Evolutionary conservation across 2,888 invertebrate genomes (phyloP).

Genomic region (Drosophila sordidula): DNA sequence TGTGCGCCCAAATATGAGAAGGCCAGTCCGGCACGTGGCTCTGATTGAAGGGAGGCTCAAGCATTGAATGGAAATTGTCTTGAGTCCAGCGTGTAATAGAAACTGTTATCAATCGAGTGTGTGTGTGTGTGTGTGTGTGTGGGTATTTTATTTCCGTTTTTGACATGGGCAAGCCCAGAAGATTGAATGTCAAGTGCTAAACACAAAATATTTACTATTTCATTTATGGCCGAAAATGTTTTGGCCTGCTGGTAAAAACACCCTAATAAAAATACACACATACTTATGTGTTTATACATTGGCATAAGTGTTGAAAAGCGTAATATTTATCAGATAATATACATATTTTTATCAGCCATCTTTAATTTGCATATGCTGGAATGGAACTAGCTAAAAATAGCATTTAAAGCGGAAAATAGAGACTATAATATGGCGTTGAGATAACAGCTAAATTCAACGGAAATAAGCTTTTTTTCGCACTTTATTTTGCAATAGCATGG

Average conservation of each 20-base stretch:
- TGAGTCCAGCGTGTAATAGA: conserved; percentile 37
- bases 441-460: not conserved
- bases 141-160: conserved; percentile 36
- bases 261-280: conserved; percentile 4
- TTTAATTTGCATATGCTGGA: conserved; percentile 1
- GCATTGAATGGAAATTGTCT: conserved; percentile 47
- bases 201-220: conserved; percentile 43
- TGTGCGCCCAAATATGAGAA: conserved; percentile 27
- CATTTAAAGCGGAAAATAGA: too few species aligned
- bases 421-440: too few species aligned
- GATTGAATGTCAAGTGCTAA: conserved; percentile 47
- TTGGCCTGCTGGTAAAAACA: not conserved
- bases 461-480: not conserved
- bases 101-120: conserved; percentile 35
- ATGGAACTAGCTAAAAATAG: not conserved
- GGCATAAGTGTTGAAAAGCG: conserved; percentile 7
- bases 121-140: not conserved
- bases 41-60: conserved; percentile 32
- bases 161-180: conserved; percentile 30
- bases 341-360: conserved; percentile 4
- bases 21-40: conserved; percentile 52
- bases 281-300: not conserved
- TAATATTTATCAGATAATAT: not conserved
- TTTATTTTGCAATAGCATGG: not conserved
- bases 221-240: conserved; percentile 16